Base-by-base conservation (phyloP, 2,888 invertebrate species). In the Drosophila basisetae region DNA sequence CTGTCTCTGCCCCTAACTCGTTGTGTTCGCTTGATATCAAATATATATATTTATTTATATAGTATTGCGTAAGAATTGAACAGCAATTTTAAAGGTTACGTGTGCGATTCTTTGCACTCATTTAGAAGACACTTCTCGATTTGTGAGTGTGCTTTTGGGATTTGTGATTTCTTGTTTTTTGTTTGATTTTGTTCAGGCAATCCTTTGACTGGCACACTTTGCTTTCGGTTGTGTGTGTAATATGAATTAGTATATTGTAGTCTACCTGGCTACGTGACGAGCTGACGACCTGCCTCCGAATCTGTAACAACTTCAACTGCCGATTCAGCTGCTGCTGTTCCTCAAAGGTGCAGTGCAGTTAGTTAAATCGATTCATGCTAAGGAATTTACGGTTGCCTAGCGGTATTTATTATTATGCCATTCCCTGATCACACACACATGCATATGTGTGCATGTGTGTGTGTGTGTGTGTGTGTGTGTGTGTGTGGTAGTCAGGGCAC, bases 341-440 rank as follows among this genome's bases (percentile, higher is more conserved):
- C 66, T 41, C 30, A 37, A 39, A 39, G 56, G 16, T 37, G 55
- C 58, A 25, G 10, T 10, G 61, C 73, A 16, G 62, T 83, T 89
- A 76, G 86, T 90, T 91, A 79, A 91, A 90, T 90, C 91, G 90
- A 90, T 90, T 89, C 91, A 85, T 88, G 89, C 73, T 84, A 82
- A 73, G 81, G 83, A 76, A 87, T 85, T 82, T 85, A 76, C 89
- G 74, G 90, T 90, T 90, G 90, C 90, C 91, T 89, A 90, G 90
- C 85, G 78, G 91, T 84, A 81, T 85, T 86, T 89, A 82, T 88
- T 87, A 90, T 88, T 88, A 91, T 86, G 83, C 74, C 58, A 31
- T 53, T 37, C 41, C 49, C 69, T 54, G 67, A 56, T 68, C 47
- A 47, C 22, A 47, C 47, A 35, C 13, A 35, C 35, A 4, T 35